These are phyloP conservation scores for Teleopsis dalmanni DNA, from an alignment of 1,140 invertebrate species.

Conservation along the genomic window DNA sequence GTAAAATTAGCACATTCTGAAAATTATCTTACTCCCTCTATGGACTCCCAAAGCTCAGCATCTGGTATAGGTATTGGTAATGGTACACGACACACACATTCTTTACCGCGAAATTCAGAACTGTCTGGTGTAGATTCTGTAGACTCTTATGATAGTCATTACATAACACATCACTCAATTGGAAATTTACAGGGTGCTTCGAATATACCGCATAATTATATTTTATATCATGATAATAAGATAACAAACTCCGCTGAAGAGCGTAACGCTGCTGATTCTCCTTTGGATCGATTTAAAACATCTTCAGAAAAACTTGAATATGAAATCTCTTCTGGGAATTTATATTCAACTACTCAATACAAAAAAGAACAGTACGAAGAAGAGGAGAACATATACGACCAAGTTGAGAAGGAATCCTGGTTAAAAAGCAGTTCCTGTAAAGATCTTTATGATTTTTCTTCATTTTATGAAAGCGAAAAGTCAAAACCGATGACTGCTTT, in stretches of 20 bases:
- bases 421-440: constrained; percentile 71
- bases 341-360: constrained; percentile 46
- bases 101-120: constrained; percentile 39
- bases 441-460: constrained; percentile 61
- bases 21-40: constrained; percentile 36
- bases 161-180: constrained; percentile 38
- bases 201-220: constrained; percentile 9
- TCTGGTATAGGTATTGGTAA: constrained; percentile 11
- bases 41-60: constrained; percentile 36
- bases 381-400: constrained; percentile 41
- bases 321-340: constrained; percentile 47
- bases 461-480: constrained; percentile 28
- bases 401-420: constrained; percentile 49
- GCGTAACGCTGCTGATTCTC: constrained; percentile 8
- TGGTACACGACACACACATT: constrained; percentile 28
- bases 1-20: constrained; percentile 33
- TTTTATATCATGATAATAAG: constrained; percentile 10
- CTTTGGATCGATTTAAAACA: constrained; percentile 20
- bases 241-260: constrained; percentile 10
- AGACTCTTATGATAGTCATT: constrained; percentile 43
- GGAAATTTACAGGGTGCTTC: constrained; percentile 21
- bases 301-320: constrained; percentile 50
- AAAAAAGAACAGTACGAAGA: constrained; percentile 29
- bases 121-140: constrained; percentile 41
- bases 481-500: constrained; percentile 37